Evolutionary conservation across 2,113 vertebrate genomes (phyloP).

Genomic region (Bostrychus sinensis): DNA sequence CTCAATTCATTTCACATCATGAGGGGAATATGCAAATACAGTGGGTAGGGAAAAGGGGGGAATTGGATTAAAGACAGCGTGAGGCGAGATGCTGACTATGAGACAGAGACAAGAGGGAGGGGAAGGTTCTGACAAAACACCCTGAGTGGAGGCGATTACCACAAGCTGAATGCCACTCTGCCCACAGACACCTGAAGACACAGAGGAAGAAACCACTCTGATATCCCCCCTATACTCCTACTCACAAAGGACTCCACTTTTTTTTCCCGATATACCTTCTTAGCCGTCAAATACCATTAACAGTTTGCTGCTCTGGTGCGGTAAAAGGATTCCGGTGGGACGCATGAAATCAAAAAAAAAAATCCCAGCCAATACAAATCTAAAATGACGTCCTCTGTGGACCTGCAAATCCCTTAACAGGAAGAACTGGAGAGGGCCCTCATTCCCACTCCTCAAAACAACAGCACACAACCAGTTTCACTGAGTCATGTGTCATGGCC

Average conservation of each 20-base stretch:
- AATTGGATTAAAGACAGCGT: slow-evolving; percentile 75
- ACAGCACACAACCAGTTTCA: slow-evolving; percentile 55
- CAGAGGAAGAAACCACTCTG: slow-evolving; percentile 35
- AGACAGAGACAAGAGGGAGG: slow-evolving; percentile 31
- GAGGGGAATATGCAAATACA: slow-evolving; percentile 69
- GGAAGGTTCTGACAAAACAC: slow-evolving; percentile 39
- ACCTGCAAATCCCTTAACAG: slow-evolving; percentile 56
- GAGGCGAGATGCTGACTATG: slow-evolving; percentile 59
- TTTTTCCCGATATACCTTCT: slow-evolving; percentile 44
- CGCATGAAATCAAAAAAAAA: slow-evolving; percentile 42
- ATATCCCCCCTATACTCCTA: slow-evolving; percentile 28
- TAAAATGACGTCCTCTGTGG: slow-evolving; percentile 65
- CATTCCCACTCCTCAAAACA: slow-evolving; percentile 61
- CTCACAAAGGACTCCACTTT: slow-evolving; percentile 50
- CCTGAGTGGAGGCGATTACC: slow-evolving; percentile 60
- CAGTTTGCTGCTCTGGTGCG: slow-evolving; percentile 50
- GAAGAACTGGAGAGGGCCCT: slow-evolving; percentile 61
- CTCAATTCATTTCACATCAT: slow-evolving; percentile 72
- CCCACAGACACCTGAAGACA: slow-evolving; percentile 44
- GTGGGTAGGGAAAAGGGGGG: slow-evolving; percentile 28
- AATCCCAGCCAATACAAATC: slow-evolving; percentile 55
- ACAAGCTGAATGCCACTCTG: slow-evolving; percentile 52
- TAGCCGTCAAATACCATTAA: slow-evolving; percentile 64
- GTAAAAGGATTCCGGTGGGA: slow-evolving; percentile 50
- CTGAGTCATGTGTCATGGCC: slow-evolving; percentile 72